These are phyloP conservation scores for Pangasius krempfi DNA, from an alignment of 2,797 vertebrate genomes.

Conservation along the genomic window DNA sequence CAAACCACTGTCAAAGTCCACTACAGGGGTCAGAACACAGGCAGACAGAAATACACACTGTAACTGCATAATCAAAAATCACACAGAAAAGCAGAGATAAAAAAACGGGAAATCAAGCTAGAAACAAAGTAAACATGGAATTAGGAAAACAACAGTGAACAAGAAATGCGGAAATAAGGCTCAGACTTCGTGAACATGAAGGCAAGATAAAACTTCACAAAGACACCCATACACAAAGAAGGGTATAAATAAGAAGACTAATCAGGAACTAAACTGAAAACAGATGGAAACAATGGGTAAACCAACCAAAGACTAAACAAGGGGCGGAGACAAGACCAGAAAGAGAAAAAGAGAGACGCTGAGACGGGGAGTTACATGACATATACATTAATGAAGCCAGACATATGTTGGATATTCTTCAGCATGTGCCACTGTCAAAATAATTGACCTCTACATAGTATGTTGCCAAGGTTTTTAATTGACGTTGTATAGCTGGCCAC, in stretches of 20 bases:
- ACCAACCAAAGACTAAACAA: neutral
- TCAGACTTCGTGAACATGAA: neutral
- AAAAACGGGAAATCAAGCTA: neutral
- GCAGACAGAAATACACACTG: neutral
- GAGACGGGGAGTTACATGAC: too few species aligned
- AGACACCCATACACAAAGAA: neutral
- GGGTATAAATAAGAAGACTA: neutral
- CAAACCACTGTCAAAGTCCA: neutral
- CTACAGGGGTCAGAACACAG: neutral
- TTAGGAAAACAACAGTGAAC: neutral
- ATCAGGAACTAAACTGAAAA: neutral
- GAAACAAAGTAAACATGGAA: neutral
- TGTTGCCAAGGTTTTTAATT: neutral
- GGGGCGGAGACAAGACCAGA: neutral
- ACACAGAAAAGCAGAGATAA: neutral
- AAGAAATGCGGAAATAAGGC: neutral
- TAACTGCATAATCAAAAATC: neutral
- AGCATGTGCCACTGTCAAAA: neutral
- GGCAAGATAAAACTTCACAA: neutral
- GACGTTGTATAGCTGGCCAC: too few species aligned
- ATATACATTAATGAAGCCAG: neutral
- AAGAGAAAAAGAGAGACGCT: neutral
- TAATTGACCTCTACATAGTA: neutral
- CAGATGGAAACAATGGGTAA: neutral
- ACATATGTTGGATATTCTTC: neutral